Conservation (phyloP, 2,113 vertebrate species). For the Lophotis ruficrista region DNA sequence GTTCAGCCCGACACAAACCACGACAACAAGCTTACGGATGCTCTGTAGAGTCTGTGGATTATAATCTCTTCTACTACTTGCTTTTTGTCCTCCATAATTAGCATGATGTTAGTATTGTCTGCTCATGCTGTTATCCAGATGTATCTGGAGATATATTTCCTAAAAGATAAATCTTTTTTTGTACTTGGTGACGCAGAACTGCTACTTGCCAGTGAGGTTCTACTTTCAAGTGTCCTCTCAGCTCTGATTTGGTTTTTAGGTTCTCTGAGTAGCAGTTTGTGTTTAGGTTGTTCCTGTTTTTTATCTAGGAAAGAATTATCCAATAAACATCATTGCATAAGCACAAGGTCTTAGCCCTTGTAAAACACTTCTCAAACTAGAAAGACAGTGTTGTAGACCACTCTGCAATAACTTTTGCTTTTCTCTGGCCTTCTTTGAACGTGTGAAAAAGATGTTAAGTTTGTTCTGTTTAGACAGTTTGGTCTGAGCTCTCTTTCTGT, state of each 20-base stretch:
- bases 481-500: neutral
- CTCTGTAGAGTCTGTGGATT: neutral
- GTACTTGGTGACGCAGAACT: neutral
- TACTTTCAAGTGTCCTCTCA: neutral
- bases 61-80: neutral
- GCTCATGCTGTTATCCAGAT: neutral
- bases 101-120: neutral
- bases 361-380: neutral
- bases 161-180: neutral
- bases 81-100: neutral
- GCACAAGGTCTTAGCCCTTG: neutral
- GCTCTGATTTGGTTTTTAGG: neutral
- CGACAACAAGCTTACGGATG: no score
- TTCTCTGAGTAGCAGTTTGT: neutral
- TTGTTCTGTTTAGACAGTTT: accelerated
- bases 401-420: neutral
- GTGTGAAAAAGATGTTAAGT: neutral
- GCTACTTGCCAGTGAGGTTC: neutral
- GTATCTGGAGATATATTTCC: neutral
- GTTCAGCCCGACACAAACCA: no score
- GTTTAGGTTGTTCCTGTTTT: neutral
- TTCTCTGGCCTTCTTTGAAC: neutral
- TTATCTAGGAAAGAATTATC: neutral
- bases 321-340: neutral
- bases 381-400: neutral